These are phyloP conservation scores for Labeo catla DNA, from an alignment of 2,113 vertebrate species.

Conservation along the genomic window DNA sequence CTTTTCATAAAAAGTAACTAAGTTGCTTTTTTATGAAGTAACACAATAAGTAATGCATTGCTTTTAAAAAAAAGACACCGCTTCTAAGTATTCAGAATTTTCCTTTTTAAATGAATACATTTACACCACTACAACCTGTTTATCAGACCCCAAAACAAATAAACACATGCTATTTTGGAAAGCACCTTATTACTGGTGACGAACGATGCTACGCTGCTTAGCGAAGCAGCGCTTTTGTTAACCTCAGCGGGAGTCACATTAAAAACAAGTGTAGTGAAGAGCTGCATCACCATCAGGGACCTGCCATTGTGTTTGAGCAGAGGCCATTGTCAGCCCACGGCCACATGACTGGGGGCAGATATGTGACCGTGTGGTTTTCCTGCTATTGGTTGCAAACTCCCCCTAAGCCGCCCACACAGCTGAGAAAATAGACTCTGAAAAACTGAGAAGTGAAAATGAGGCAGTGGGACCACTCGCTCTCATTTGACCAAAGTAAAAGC, in stretches of 20 bases:
- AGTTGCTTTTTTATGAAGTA: not conserved
- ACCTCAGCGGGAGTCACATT: not conserved
- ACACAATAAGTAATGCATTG: not conserved
- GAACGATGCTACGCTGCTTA: not conserved
- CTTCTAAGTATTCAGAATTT: not conserved
- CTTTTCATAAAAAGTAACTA: not conserved
- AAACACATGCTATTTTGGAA: not conserved
- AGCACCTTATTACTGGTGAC: not conserved
- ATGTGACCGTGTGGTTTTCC: conserved; percentile 57
- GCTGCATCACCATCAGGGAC: not conserved
- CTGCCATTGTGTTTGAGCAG: not conserved
- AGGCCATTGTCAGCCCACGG: not conserved
- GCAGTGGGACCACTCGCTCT: not conserved
- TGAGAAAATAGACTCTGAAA: conserved; percentile 36
- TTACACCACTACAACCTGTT: not conserved
- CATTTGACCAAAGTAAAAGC: not conserved
- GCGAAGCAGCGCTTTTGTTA: not conserved
- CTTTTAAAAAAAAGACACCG: not conserved
- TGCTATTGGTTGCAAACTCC: conserved; percentile 35
- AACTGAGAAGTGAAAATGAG: conserved; percentile 31
- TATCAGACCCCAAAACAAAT: not conserved
- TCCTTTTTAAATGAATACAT: not conserved
- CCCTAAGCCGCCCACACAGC: conserved; percentile 3
- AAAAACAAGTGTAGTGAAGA: not conserved
- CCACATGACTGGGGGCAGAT: conserved; percentile 40